Base-by-base conservation (phyloP, 2,888 invertebrate genomes). In the Serrognathus titanus region DNA sequence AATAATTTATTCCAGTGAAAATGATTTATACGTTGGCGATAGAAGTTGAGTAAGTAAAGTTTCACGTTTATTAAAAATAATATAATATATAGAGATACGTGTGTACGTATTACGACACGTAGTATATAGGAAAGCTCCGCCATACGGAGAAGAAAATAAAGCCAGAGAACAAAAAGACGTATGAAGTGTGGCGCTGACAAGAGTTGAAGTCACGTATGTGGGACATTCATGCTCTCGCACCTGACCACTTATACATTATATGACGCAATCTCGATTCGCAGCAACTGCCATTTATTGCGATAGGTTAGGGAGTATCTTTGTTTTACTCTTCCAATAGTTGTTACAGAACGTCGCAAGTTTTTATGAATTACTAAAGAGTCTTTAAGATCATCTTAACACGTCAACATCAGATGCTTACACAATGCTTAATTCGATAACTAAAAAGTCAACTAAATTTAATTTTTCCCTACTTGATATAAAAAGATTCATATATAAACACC, bases 271-370 rank as follows among this genome's bases (percentile, higher is more conserved):
- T 43, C 36, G 40, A 11, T 49, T 49, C 48, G 31, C 50, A 51
- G 49, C 46, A 38, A 43, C 48, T 40, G 35, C 53, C 52, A 54
- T 57, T 55, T 51, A 49, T 55, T 60, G 54, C 47, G 46, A 52
- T 55, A 52, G 45, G 58, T 51, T 58, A 50, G 45, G 49, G 53
- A 55, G 55, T 45, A 52, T 54, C 58, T 61, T 61, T 61, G 61
- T 61, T 61, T 55, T 57, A 53, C 48, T 31, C 24, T 31, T 31
- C 24, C 24, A 31, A 31, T 31, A 31, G 24, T 31, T 31, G 24
- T 31, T 31, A 31, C 24, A 31, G 24, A 31, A 31, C 2, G 5
- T 31, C 7, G 24, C 24, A 31, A 7, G 24, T 31, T 31, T 31
- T 31, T 31, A 31, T 31, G 7, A 31, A 31, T 6, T 31, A 31